These are phyloP conservation scores for Xestia c-nigrum DNA, from an alignment of 2,888 invertebrate species.

Conservation along the genomic window DNA sequence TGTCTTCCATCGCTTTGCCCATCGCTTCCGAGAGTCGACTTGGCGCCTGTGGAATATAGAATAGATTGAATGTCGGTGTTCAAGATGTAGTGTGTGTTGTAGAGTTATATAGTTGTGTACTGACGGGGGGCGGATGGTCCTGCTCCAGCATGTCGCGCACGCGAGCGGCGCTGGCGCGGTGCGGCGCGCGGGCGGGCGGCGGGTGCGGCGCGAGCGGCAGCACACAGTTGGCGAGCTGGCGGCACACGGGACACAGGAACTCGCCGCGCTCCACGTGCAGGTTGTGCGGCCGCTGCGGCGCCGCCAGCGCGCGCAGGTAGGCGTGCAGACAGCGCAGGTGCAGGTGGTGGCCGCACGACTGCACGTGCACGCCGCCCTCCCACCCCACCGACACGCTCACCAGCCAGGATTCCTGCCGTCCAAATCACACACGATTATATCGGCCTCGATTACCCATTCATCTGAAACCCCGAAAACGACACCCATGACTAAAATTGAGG, in stretches of 20 bases:
- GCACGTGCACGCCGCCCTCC: conserved; percentile 98
- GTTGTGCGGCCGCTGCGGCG: conserved; percentile 94
- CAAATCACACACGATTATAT: not conserved
- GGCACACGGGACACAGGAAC: conserved; percentile 98
- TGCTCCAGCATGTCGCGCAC: conserved; percentile 92
- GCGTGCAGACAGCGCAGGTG: conserved; percentile 98
- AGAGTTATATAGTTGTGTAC: conserved; percentile 57
- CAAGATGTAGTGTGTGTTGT: too few relatives aligned
- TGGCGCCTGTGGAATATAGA: conserved; percentile 87
- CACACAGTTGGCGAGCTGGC: conserved; percentile 94
- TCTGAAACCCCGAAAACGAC: not conserved
- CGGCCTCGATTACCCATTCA: not conserved
- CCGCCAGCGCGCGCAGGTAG: conserved; percentile 96
- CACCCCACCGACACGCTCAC: conserved; percentile 94
- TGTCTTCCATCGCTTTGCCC: conserved; percentile 98
- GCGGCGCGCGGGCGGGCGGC: conserved; percentile 60
- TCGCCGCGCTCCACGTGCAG: conserved; percentile 94
- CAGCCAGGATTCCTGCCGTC: conserved; percentile 93
- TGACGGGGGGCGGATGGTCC: conserved; percentile 92
- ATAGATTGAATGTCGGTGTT: not conserved
- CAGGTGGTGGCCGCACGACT: conserved; percentile 99
- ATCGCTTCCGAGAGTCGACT: conserved; percentile 96
- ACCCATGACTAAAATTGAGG: too few relatives aligned
- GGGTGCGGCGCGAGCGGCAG: conserved; percentile 94
- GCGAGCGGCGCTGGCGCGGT: conserved; percentile 72